phyloP scores from a whole-genome alignment of 2,797 vertebrate species.

The Dryobates pubescens region DNA sequence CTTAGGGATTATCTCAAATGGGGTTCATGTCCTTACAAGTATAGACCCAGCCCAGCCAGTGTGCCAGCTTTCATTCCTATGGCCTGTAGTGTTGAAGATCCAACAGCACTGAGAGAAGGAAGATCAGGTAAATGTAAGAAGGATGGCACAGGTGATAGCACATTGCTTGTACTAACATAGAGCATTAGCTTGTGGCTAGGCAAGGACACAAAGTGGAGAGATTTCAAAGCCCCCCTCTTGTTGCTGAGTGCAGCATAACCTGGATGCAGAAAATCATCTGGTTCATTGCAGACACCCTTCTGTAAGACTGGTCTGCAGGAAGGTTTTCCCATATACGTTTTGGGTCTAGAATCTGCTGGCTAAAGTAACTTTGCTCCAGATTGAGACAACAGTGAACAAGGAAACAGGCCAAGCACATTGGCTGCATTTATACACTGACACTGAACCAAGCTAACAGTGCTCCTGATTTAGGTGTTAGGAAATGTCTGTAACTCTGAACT shows the following conservation, averaged over 20 bases:
- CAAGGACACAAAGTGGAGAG: background rate
- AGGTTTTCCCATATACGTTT: background rate
- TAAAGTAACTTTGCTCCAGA: background rate
- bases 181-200: background rate
- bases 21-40: background rate
- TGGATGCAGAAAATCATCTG: background rate
- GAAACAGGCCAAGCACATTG: background rate
- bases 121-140: background rate
- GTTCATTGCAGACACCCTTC: background rate
- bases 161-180: fast-evolving
- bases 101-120: background rate
- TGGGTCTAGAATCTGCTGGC: background rate
- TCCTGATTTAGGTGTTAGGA: background rate
- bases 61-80: background rate
- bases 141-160: background rate
- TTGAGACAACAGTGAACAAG: background rate
- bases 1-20: background rate
- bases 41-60: background rate
- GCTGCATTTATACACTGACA: background rate
- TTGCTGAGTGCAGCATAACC: background rate
- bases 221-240: background rate
- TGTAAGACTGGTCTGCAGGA: background rate
- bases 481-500: background rate
- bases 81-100: background rate
- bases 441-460: background rate